These are phyloP conservation scores for Drosophila paramelanica DNA, from an alignment of 2,888 invertebrate genomes.

Conservation along the genomic window DNA sequence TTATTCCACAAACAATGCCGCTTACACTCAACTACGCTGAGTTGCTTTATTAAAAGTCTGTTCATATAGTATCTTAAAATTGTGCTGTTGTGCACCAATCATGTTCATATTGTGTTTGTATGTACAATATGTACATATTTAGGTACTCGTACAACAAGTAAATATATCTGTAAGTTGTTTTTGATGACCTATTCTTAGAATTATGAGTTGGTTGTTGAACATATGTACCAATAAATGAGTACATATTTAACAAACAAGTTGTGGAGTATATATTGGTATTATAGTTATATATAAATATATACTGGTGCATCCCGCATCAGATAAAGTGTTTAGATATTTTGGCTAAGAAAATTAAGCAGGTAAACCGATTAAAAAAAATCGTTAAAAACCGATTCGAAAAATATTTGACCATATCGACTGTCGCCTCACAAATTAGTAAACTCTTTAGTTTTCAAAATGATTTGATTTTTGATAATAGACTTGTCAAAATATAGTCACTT, in stretches of 20 bases:
- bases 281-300: no score
- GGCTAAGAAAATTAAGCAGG: no score
- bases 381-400: no score
- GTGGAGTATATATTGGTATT: no score
- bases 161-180: slow-evolving; percentile 1
- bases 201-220: slow-evolving; percentile 16
- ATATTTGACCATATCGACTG: no score
- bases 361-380: no score
- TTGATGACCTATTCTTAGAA: slow-evolving; percentile 42
- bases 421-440: no score
- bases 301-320: no score
- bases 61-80: slow-evolving; percentile 22
- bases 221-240: neutral
- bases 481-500: neutral
- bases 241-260: neutral
- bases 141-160: slow-evolving; percentile 27
- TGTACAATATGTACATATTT: slow-evolving; percentile 14
- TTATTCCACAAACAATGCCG: slow-evolving; percentile 11
- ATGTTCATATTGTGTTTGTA: slow-evolving; percentile 12
- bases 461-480: neutral
- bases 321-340: no score
- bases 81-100: slow-evolving; percentile 20
- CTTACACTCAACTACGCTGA: slow-evolving; percentile 5
- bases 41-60: slow-evolving; percentile 46
- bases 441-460: no score